phyloP scores from a whole-genome alignment of 1,140 invertebrate genomes.

The Bombus ignitus region DNA sequence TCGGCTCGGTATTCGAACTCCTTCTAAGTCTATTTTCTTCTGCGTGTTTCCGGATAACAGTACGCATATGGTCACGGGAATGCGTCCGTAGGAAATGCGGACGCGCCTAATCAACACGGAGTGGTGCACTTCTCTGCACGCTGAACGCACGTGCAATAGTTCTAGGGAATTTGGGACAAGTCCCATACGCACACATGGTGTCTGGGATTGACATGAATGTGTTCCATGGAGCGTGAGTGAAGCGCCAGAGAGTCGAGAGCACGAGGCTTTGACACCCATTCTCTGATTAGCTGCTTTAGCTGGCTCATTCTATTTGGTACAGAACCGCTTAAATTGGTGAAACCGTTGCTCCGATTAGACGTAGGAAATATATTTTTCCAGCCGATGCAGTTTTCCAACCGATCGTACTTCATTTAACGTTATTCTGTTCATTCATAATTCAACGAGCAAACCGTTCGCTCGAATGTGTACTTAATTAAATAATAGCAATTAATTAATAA shows the following conservation, averaged over 20 bases:
- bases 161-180: conserved; percentile 48
- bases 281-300: conserved; percentile 26
- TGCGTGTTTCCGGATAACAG: too few species aligned
- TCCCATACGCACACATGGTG: conserved; percentile 50
- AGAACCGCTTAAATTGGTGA: background rate
- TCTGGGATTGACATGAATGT: conserved; percentile 65
- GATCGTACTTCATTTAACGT: too few species aligned
- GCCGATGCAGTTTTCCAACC: too few species aligned
- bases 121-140: conserved; percentile 28
- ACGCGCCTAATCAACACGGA: conserved; percentile 20
- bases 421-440: background rate
- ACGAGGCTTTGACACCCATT: conserved; percentile 35
- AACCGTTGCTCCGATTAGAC: background rate
- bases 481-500: background rate
- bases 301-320: background rate
- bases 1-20: too few species aligned
- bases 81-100: conserved; percentile 15
- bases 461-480: background rate
- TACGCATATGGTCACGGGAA: too few species aligned
- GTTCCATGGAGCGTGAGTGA: conserved; percentile 61
- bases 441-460: too few species aligned
- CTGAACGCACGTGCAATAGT: conserved; percentile 46
- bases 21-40: too few species aligned
- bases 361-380: conserved; percentile 10
- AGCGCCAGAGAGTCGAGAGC: conserved; percentile 32